A percentile compares a stretch with the other conserved stretches of the same genome.
These are phyloP conservation scores for Luperina nickerlii DNA, from an alignment of 2,888 invertebrate species.

Conservation along the genomic window DNA sequence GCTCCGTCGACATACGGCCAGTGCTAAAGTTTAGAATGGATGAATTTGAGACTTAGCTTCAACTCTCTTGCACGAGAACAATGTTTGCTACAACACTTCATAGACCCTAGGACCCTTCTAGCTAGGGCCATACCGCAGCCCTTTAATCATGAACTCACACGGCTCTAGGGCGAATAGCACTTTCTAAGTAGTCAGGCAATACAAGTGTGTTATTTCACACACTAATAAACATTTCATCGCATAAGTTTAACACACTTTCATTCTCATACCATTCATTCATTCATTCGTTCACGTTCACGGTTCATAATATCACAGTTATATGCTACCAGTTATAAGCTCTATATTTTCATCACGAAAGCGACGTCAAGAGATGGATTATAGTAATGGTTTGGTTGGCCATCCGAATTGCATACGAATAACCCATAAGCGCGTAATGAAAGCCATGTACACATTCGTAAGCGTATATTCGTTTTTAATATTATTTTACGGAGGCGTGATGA, in stretches of 20 bases:
- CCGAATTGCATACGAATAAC: slow-evolving; percentile 26
- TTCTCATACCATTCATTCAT: not conserved
- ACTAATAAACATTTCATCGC: slow-evolving; percentile 15
- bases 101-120: not conserved
- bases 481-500: not conserved
- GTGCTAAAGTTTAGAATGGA: not conserved
- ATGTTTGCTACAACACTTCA: not conserved
- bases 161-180: not conserved
- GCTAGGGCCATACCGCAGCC: not conserved
- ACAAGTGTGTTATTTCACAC: slow-evolving; percentile 19
- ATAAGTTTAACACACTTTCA: slow-evolving; percentile 14
- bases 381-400: slow-evolving; percentile 10
- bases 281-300: not conserved
- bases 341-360: slow-evolving; percentile 25
- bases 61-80: not conserved
- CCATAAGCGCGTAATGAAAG: not conserved
- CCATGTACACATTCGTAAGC: not conserved
- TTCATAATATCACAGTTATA: slow-evolving; percentile 28
- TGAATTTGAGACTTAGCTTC: not conserved
- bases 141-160: slow-evolving; percentile 20
- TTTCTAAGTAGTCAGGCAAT: not conserved
- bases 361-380: not conserved
- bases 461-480: not conserved
- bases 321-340: not conserved
- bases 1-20: not conserved